Percentiles rank a stretch among this genome's conserved stretches.
Evolutionary conservation across 2,888 invertebrate genomes (phyloP).

Genomic region (Gryllus longicercus): DNA sequence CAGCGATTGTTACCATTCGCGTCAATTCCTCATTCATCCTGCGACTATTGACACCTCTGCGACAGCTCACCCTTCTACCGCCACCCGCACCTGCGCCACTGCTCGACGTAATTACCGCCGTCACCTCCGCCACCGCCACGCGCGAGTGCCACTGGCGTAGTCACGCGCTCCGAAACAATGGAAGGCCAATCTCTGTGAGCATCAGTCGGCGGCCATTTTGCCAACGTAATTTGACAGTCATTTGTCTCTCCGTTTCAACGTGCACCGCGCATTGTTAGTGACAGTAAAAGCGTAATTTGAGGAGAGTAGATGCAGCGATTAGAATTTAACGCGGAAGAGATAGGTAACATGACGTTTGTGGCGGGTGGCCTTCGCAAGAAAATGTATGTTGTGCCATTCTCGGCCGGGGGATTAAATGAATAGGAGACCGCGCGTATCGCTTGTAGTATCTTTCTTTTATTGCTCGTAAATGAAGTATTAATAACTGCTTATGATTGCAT

Average conservation of each 20-base stretch:
- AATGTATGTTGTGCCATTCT: background rate
- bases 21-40: too few relatives aligned
- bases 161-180: conserved; percentile 6
- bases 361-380: background rate
- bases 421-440: background rate
- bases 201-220: background rate
- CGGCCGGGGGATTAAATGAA: background rate
- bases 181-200: background rate
- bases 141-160: too few relatives aligned
- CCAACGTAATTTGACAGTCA: background rate
- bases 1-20: too few relatives aligned
- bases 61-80: too few relatives aligned
- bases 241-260: conserved; percentile 1
- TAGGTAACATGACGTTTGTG: background rate
- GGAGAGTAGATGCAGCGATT: background rate
- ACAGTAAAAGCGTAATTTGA: conserved; percentile 1
- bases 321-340: conserved; percentile 17
- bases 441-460: background rate
- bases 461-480: conserved; percentile 4
- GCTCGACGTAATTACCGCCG: too few relatives aligned
- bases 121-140: too few relatives aligned
- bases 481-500: too few relatives aligned
- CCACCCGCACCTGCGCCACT: too few relatives aligned
- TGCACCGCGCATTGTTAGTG: background rate
- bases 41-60: too few relatives aligned